Evolutionary conservation across 1,140 invertebrate genomes (phyloP), one percentile per base, ranked within the genome.

Genomic region (Varroa destructor): DNA sequence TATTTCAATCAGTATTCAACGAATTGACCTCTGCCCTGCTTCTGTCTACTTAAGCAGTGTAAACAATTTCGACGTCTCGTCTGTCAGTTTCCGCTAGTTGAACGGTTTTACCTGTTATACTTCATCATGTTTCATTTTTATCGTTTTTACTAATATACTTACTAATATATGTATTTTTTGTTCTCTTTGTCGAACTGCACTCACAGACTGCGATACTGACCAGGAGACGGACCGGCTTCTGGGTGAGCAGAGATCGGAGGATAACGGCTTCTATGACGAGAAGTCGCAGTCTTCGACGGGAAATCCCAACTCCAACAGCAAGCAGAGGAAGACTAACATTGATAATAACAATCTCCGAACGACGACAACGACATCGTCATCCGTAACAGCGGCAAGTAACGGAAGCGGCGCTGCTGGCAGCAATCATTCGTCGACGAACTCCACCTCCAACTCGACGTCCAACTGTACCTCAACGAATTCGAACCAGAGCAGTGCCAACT

Each of bases 181-280:
- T 25, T 25, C 25, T 25, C 25, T 8, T 51, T 51, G 46, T 51
- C 46, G 4, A 51, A 51, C 3, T 51, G 46, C 8, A 5, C 46
- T 55, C 75, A 73, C 74, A 36, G 76, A 77, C 71, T 77, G 77
- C 75, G 79, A 80, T 74, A 80, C 79, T 1, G 79, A 80, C 71
- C 78, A 80, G 71, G 91, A 93, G 81, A 93, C 91, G 25, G 91
- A 93, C 80, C 82, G 90, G 76, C 81, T 93, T 58, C 83, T 93
- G 43, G 90, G 90, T 2, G 89, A 92, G 78, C 90, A 93, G 77
- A 82, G 90, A 73, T 89, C 89, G 12, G 89, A 92, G 75, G 90
- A 93, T 79, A 89, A 90, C 80, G 89, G 89, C 74, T 92, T 91
- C 79, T 92, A 89, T 76, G 89, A 91, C 77, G 89, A 91, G 73